Evolutionary conservation across 2,113 vertebrate species (phyloP).

Genomic region (Vulpes lagopus): DNA sequence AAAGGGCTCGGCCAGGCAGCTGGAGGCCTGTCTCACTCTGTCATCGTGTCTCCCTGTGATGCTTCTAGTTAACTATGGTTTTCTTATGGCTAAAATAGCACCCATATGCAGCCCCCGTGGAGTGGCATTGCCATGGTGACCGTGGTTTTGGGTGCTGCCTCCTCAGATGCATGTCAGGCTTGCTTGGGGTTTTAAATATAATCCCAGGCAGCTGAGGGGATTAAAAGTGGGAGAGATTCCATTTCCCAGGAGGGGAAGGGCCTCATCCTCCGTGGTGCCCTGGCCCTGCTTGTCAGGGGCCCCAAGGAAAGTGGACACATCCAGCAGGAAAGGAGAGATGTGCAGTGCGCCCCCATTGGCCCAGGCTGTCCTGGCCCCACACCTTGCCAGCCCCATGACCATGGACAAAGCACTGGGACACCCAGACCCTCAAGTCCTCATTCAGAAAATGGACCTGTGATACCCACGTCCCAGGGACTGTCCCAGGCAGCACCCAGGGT

Average conservation of each 20-base stretch:
- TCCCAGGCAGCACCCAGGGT: background rate
- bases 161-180: background rate
- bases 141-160: constrained; percentile 17
- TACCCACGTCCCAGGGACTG: background rate
- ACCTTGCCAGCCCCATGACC: background rate
- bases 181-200: background rate
- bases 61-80: constrained; percentile 64
- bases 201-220: constrained; percentile 15
- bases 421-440: background rate
- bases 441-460: background rate
- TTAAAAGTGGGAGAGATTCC: constrained; percentile 17
- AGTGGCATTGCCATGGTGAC: constrained; percentile 83
- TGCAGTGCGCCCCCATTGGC: fast-evolving
- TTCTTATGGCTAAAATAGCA: constrained; percentile 81
- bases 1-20: background rate
- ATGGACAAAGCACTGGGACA: background rate
- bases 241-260: background rate
- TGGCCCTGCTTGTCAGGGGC: background rate
- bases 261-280: background rate
- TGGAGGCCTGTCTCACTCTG: no score
- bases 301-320: fast-evolving
- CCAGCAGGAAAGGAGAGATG: background rate
- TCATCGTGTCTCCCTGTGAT: background rate
- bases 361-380: background rate
- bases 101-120: constrained; percentile 61